These are phyloP conservation scores for Apamea crenata DNA, from an alignment of 2,888 invertebrate species.

Conservation along the genomic window DNA sequence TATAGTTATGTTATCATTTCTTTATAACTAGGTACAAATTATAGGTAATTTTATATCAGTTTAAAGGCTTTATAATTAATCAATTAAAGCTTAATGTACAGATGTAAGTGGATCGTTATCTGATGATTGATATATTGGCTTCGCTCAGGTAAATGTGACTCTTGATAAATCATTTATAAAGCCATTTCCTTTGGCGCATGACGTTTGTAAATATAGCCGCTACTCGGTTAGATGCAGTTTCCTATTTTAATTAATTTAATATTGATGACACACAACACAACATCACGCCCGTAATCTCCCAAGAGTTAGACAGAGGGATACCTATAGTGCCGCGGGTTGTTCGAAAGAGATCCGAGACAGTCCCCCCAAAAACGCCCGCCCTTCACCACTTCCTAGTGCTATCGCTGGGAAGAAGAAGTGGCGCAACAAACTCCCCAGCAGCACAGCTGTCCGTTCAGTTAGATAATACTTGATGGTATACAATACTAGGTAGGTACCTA, in stretches of 20 bases:
- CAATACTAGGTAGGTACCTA: too few species aligned
- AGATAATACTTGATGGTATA: too few species aligned
- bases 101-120: constrained; percentile 40
- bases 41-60: constrained; percentile 31
- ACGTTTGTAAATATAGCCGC: constrained; percentile 4
- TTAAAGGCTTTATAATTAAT: constrained; percentile 51
- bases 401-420: too few species aligned
- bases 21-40: constrained; percentile 42
- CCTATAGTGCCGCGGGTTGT: too few species aligned
- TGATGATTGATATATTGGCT: constrained; percentile 41
- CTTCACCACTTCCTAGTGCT: too few species aligned
- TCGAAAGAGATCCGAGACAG: too few species aligned
- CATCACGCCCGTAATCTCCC: background rate
- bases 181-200: constrained; percentile 28
- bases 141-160: constrained; percentile 3
- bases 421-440: too few species aligned
- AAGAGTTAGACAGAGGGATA: too few species aligned
- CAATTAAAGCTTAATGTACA: constrained; percentile 43
- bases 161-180: constrained; percentile 35
- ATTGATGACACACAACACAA: background rate
- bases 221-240: background rate
- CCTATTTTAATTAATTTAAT: constrained; percentile 1
- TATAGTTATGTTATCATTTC: constrained; percentile 45
- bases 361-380: too few species aligned
- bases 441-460: too few species aligned